Conservation (phyloP, 1,140 invertebrate species). For the Drosophila malerkotliana region DNA sequence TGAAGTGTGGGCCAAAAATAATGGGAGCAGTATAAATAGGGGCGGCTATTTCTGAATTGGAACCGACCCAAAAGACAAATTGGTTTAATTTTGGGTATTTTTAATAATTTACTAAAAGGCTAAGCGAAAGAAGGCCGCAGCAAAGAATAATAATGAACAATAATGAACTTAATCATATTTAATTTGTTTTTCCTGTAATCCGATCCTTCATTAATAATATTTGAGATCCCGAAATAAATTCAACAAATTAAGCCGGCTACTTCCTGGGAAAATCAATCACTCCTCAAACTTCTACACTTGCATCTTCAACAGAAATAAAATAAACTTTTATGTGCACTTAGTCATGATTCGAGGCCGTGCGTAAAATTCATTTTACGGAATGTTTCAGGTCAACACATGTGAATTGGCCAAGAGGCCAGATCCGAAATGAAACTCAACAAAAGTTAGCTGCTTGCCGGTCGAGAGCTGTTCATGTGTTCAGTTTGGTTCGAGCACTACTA, state of each 20-base stretch:
- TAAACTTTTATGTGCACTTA: constrained; percentile 35
- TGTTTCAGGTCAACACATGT: constrained; percentile 36
- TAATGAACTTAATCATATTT: constrained; percentile 13
- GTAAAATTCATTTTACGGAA: constrained; percentile 53
- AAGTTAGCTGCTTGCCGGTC: constrained; percentile 28
- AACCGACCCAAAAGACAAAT: constrained; percentile 21
- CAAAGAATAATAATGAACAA: constrained; percentile 8
- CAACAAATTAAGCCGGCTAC: constrained; percentile 5
- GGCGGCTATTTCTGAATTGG: constrained; percentile 57
- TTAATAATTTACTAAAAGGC: constrained; percentile 14
- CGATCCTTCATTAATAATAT: constrained; percentile 12
- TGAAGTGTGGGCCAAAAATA: constrained; percentile 27
- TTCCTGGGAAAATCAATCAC: constrained; percentile 27
- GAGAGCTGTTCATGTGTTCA: constrained; percentile 35
- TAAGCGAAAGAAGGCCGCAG: not conserved
- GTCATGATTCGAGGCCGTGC: constrained; percentile 57
- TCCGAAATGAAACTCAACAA: constrained; percentile 32
- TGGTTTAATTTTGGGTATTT: constrained; percentile 18
- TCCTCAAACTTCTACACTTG: constrained; percentile 16
- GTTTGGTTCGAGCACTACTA: constrained; percentile 12
- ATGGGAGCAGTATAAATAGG: constrained; percentile 63
- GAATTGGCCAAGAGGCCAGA: constrained; percentile 45
- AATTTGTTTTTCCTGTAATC: constrained; percentile 7
- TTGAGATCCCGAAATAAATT: not conserved
- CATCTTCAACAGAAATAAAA: constrained; percentile 26